Base-by-base conservation (phyloP, 2,888 invertebrate species). In the Mythimna lalbum region DNA sequence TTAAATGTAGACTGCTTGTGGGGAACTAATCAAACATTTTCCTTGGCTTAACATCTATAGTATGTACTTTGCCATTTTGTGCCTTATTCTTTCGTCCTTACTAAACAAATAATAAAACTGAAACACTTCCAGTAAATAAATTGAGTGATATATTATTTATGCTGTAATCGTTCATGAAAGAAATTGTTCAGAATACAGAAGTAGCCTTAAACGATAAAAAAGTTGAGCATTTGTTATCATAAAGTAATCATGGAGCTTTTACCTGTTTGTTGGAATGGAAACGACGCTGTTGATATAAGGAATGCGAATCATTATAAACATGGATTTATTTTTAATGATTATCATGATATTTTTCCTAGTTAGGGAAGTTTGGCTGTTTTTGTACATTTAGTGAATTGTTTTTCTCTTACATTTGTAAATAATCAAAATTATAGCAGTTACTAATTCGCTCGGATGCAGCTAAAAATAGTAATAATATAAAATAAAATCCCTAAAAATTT, bases 151-250 rank as follows among this genome's bases (percentile, higher is more conserved):
- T 81, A 69, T 63, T 69, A 77, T 76, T 76, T 61, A 61, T 75
- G 66, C 39, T 66, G 56, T 66, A 76, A 76, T 75, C 47, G 55
- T 61, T 66, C 56, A 56, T 47, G 43, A 75, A 80, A 64, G 12
- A 80, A 75, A 75, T 65, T 60, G 60, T 75, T 60, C 49, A n/a
- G 80, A 80, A 80, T 33, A 55, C 55, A 75, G 17, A 75, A 74
- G 19, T 59, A 43, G 27, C 43, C 27, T 31, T 79, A 50, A 79
- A 80, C 49, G 60, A 43, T 61, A 60, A 57, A 57, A 79, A 75
- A 80, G 49, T 27, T 52, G 27, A 36, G 19, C 64, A 55, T 80
- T 75, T 60, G 39, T 63, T 63, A 73, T 80, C 53, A 19, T 63
- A 59, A 63, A 53, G 49, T 63, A 64, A 64, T 80, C 39, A 33